Conservation (phyloP, 1,140 invertebrate species). For the Papilio helenus region DNA sequence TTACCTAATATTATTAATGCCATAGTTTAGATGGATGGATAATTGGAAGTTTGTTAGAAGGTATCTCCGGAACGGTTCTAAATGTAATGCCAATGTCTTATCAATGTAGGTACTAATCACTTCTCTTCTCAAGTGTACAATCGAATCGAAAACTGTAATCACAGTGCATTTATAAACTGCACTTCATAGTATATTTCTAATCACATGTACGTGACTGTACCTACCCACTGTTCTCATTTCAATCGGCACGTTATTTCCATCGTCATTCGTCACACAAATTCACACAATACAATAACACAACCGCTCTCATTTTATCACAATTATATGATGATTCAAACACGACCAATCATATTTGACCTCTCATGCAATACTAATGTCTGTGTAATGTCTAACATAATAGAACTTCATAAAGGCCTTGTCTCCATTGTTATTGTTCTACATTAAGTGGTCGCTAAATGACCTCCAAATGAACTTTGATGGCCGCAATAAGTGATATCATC, state of each 20-base stretch:
- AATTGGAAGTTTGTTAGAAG: no score
- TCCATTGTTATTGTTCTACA: conserved; percentile 39
- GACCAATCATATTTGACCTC: conserved; percentile 36
- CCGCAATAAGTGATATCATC: conserved; percentile 57
- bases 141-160: background rate
- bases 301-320: conserved; percentile 36
- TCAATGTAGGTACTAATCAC: background rate
- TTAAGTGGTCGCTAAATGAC: conserved; percentile 42
- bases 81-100: no score
- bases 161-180: background rate
- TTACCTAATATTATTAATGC: no score
- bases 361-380: conserved; percentile 25
- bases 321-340: conserved; percentile 37
- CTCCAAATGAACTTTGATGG: conserved; percentile 44
- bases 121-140: conserved; percentile 5
- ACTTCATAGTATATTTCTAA: background rate
- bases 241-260: conserved; percentile 36
- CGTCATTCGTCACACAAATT: conserved; percentile 38
- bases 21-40: no score
- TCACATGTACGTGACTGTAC: conserved; percentile 23
- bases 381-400: background rate
- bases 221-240: conserved; percentile 19
- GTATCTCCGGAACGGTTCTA: no score
- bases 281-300: conserved; percentile 27
- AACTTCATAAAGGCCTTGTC: background rate